Conservation (phyloP, 2,113 vertebrate species). For the Cephalopterus ornatus region DNA sequence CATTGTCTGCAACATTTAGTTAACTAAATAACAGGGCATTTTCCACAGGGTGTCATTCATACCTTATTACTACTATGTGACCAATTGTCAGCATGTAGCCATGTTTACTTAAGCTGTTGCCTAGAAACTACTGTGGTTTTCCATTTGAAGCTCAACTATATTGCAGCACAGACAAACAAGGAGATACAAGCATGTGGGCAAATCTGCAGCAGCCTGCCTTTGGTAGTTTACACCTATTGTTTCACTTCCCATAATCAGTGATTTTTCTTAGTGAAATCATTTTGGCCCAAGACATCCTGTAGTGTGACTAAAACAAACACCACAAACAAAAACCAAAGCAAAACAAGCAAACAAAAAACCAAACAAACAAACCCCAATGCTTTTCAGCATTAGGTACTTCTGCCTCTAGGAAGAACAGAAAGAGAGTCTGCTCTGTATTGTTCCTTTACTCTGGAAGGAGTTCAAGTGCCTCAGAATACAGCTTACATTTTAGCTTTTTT, state of each 20-base stretch:
- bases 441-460: not conserved
- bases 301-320: not conserved
- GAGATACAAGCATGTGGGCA: not conserved
- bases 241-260: not conserved
- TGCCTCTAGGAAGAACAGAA: not conserved
- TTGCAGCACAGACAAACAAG: not conserved
- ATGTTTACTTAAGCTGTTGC: not conserved
- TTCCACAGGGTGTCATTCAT: not conserved
- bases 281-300: not conserved
- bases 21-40: not conserved
- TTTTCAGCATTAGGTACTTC: not conserved
- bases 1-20: not conserved
- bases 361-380: too few relatives aligned
- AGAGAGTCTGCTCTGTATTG: rapidly evolving
- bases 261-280: not conserved
- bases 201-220: not conserved
- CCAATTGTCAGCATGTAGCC: not conserved
- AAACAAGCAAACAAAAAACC: too few relatives aligned
- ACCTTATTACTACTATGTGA: not conserved
- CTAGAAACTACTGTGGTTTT: not conserved
- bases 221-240: not conserved
- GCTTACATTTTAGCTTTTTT: not conserved
- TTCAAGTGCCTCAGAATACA: not conserved
- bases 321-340: too few relatives aligned
- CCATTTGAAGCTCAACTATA: not conserved